Conservation (phyloP, 2,113 vertebrate species). For the Ibidorhyncha struthersii region DNA sequence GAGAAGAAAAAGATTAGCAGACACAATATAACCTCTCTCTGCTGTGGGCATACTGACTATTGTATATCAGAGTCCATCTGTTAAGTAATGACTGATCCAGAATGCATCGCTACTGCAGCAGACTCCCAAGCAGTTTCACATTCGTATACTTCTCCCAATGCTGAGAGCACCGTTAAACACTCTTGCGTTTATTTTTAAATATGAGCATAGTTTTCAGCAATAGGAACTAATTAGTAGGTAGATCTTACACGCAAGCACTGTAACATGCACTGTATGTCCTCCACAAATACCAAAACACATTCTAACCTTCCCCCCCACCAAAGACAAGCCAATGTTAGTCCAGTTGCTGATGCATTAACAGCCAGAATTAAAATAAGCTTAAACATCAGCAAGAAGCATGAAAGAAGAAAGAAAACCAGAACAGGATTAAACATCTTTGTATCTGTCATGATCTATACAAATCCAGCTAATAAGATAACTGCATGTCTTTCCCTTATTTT, state of each 20-base stretch:
- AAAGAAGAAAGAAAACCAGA: not conserved
- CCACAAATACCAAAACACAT: not conserved
- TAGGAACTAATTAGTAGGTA: not conserved
- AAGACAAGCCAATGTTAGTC: not conserved
- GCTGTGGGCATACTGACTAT: slow-evolving; percentile 25
- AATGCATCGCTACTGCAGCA: slow-evolving; percentile 86
- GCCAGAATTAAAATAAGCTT: slow-evolving; percentile 23
- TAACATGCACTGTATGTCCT: not conserved
- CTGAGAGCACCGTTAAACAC: slow-evolving; percentile 11
- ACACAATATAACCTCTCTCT: slow-evolving; percentile 42
- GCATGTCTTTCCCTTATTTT: not conserved
- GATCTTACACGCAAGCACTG: not conserved
- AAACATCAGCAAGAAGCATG: not conserved
- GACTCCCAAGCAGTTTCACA: slow-evolving; percentile 79
- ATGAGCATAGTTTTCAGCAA: not conserved
- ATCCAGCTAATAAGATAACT: slow-evolving; percentile 17
- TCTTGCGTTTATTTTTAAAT: not conserved
- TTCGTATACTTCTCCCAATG: slow-evolving; percentile 68
- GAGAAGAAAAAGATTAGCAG: slow-evolving; percentile 23
- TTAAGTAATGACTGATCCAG: slow-evolving; percentile 83
- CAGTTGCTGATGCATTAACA: slow-evolving; percentile 23
- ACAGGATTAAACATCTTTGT: not conserved
- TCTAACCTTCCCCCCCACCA: not conserved
- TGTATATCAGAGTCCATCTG: slow-evolving; percentile 72
- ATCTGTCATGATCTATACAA: not conserved